Evolutionary conservation across 2,888 invertebrate genomes (phyloP).

Genomic region (Acronicta aceris): DNA sequence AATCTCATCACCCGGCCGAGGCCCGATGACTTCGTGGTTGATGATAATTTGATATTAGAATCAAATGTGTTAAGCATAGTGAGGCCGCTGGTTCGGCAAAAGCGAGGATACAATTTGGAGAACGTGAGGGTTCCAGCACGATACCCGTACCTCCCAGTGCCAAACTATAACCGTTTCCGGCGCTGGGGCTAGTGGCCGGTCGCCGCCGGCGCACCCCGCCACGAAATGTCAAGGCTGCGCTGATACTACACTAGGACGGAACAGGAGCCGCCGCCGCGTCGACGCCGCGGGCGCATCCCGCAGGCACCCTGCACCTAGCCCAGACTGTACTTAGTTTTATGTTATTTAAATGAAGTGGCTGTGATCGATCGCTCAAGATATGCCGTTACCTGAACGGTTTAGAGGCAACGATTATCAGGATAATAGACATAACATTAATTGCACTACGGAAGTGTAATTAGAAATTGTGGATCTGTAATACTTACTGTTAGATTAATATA

Average conservation of each 20-base stretch:
- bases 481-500: conserved; percentile 46
- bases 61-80: conserved; percentile 82
- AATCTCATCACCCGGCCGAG: conserved; percentile 80
- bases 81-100: conserved; percentile 76
- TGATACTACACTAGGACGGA: conserved; percentile 64
- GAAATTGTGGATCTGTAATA: conserved; percentile 41
- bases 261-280: conserved; percentile 59
- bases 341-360: conserved; percentile 82
- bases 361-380: conserved; percentile 81
- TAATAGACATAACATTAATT: conserved; percentile 56
- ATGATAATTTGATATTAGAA: conserved; percentile 82
- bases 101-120: conserved; percentile 86
- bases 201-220: conserved; percentile 59
- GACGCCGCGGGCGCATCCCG: conserved; percentile 66
- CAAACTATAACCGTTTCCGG: conserved; percentile 81
- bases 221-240: conserved; percentile 85
- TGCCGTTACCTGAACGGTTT: conserved; percentile 69
- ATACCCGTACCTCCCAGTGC: conserved; percentile 84
- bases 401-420: conserved; percentile 74
- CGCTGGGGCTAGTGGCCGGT: conserved; percentile 83
- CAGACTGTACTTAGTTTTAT: conserved; percentile 73
- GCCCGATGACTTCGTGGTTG: conserved; percentile 78
- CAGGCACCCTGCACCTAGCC: conserved; percentile 57
- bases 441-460: conserved; percentile 46
- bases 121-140: conserved; percentile 85